A percentile compares a stretch with the other conserved stretches of the same genome.
Conservation (phyloP, 2,113 vertebrate species). For the Crocuta crocuta region DNA sequence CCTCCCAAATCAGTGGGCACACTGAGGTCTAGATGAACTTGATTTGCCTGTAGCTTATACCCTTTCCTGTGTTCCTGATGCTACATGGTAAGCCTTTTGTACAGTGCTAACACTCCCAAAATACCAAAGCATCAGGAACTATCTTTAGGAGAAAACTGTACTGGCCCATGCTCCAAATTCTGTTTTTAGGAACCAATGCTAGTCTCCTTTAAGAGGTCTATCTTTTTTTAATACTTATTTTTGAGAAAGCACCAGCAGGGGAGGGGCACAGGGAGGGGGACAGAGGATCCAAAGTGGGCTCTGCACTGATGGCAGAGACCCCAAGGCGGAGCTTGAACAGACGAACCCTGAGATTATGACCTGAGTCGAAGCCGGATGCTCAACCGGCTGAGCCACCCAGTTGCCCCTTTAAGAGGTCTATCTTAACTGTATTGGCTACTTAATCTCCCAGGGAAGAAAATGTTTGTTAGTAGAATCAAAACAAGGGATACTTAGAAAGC, state of each 20-base stretch:
- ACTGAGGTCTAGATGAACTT: background rate
- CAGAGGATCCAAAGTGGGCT: too few species aligned
- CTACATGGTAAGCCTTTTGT: accelerated
- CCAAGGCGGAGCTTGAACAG: too few species aligned
- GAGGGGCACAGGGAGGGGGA: too few species aligned
- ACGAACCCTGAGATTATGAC: too few species aligned
- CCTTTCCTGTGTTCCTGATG: background rate
- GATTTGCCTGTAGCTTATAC: background rate
- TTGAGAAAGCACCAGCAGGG: too few species aligned
- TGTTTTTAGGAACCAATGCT: background rate
- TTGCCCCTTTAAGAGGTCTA: background rate
- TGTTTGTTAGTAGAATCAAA: constrained; percentile 26
- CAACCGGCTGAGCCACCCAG: too few species aligned
- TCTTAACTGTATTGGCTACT: background rate
- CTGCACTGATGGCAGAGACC: too few species aligned
- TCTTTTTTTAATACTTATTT: too few species aligned
- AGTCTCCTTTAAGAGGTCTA: background rate
- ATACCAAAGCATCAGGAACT: background rate
- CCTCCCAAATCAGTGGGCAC: background rate
- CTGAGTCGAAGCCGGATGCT: too few species aligned
- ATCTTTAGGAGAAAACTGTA: background rate
- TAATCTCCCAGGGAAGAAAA: background rate
- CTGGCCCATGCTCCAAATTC: background rate
- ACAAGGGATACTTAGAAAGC: constrained; percentile 28
- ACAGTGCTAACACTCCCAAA: background rate